These are phyloP conservation scores for Salticus scenicus DNA, from an alignment of 2,888 invertebrate species.

Conservation along the genomic window DNA sequence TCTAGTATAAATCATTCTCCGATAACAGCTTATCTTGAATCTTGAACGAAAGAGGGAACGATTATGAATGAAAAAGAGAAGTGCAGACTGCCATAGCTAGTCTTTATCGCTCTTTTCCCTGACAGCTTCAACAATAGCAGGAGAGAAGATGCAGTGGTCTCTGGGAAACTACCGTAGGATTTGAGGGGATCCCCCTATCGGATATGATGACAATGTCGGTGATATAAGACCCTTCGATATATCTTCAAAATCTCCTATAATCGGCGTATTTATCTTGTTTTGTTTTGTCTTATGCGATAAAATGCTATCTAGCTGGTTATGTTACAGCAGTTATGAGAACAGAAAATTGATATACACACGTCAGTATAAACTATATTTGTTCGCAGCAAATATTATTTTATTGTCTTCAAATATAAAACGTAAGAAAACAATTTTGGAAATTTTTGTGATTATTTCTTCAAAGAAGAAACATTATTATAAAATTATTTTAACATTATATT, in stretches of 20 bases:
- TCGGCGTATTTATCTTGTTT: conserved; percentile 64
- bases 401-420: not conserved
- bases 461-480: no score
- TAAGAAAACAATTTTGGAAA: not conserved
- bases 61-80: no score
- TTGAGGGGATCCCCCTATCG: conserved; percentile 52
- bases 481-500: no score
- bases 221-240: conserved; percentile 59
- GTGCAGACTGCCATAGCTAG: no score
- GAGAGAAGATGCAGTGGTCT: no score
- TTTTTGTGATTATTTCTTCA: no score
- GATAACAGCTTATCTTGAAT: no score
- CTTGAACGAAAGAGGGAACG: no score
- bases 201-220: conserved; percentile 68
- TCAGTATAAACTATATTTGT: not conserved
- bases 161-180: no score
- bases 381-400: not conserved
- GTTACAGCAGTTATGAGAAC: conserved; percentile 15
- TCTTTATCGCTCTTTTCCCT: no score
- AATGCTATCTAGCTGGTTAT: conserved; percentile 5
- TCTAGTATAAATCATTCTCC: no score
- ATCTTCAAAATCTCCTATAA: conserved; percentile 63
- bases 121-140: no score
- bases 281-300: conserved; percentile 13
- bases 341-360: conserved; percentile 1